phyloP scores from a whole-genome alignment of 2,797 vertebrate species.

The Poliocrania exsul region DNA sequence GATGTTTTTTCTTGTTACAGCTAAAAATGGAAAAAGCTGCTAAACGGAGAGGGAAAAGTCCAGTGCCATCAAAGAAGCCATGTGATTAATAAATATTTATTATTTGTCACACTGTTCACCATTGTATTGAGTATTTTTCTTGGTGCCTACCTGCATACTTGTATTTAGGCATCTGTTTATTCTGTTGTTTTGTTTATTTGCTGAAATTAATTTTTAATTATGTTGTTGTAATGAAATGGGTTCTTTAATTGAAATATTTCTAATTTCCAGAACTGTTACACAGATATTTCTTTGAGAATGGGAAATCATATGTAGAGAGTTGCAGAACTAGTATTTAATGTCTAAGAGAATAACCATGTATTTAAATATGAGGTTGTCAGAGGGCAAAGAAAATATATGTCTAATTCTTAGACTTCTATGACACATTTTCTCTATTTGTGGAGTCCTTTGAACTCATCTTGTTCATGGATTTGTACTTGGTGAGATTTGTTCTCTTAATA shows the following conservation, averaged over 20 bases:
- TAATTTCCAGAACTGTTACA: background rate
- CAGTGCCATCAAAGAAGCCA: constrained; percentile 37
- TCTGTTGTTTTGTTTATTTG: background rate
- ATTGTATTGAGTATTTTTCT: background rate
- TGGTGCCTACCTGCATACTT: background rate
- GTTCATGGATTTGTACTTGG: background rate
- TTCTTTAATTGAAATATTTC: background rate
- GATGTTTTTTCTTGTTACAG: constrained; percentile 64
- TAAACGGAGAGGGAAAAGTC: constrained; percentile 58
- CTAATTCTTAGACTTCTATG: background rate
- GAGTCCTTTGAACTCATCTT: background rate
- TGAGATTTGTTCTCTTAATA: background rate
- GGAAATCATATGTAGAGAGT: background rate
- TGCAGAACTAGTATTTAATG: background rate
- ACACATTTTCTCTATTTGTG: background rate
- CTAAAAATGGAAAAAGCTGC: constrained; percentile 74
- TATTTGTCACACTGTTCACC: background rate
- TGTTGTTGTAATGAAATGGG: background rate
- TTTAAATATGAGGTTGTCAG: background rate
- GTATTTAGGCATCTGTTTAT: background rate
- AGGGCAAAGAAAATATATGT: background rate
- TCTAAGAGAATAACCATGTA: background rate
- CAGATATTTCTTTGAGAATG: background rate
- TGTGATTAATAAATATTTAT: background rate
- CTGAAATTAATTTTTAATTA: background rate